phyloP scores from a whole-genome alignment of 2,797 vertebrate species.

The Adrianichthys oophorus region DNA sequence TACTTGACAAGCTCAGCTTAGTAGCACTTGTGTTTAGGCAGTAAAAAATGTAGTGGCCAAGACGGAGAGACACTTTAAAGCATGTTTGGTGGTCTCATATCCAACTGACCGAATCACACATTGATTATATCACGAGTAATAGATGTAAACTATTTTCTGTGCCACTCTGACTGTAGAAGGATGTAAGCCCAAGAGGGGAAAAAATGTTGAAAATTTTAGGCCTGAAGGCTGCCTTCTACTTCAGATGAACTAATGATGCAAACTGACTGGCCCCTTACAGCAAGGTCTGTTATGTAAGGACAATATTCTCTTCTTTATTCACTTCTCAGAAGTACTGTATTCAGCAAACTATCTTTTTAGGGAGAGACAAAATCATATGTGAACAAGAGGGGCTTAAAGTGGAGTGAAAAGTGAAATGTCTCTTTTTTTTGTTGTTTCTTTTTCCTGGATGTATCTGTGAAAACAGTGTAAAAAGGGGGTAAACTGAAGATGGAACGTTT shows the following conservation, averaged over 20 bases:
- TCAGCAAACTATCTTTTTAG: constrained; percentile 32
- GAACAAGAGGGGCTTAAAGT: constrained; percentile 20
- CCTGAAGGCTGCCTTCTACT: constrained; percentile 47
- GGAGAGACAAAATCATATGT: constrained; percentile 16
- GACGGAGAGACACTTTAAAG: constrained; percentile 64
- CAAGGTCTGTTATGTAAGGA: constrained; percentile 41
- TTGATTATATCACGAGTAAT: constrained; percentile 43
- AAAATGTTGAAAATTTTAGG: constrained; percentile 19
- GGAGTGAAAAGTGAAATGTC: constrained; percentile 29
- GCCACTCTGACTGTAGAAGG: constrained; percentile 40
- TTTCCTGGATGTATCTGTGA: constrained; percentile 27
- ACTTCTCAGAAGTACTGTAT: constrained; percentile 54
- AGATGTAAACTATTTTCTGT: constrained; percentile 59
- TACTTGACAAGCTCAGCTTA: constrained; percentile 70
- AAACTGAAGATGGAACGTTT: constrained; percentile 53
- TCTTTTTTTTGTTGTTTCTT: constrained; percentile 29
- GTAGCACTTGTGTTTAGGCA: constrained; percentile 59
- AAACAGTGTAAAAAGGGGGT: constrained; percentile 32
- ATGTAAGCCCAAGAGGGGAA: constrained; percentile 18
- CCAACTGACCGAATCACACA: constrained; percentile 57
- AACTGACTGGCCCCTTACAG: constrained; percentile 30
- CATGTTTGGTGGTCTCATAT: constrained; percentile 68
- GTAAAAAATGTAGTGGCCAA: constrained; percentile 28
- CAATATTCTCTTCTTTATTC: constrained; percentile 36
- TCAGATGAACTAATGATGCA: constrained; percentile 51